A percentile compares a stretch with the other conserved stretches of the same genome.
Conservation (phyloP, 2,113 vertebrate genomes). For the Prochilodus magdalenae region DNA sequence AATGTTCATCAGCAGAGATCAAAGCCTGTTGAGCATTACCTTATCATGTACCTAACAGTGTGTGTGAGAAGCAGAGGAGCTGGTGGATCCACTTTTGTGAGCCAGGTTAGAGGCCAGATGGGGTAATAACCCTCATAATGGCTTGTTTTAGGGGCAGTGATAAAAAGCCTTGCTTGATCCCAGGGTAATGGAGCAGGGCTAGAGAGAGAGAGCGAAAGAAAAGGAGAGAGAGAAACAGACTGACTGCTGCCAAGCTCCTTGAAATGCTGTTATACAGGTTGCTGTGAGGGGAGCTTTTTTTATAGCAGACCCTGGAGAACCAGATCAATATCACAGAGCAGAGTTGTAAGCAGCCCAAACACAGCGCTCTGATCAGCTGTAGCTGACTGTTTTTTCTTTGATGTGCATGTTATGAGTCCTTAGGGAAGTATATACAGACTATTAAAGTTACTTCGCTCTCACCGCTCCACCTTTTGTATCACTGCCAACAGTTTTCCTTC, state of each 20-base stretch:
- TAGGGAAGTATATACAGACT: neutral
- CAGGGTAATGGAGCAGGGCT: conserved; percentile 17
- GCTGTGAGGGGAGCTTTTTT: conserved; percentile 10
- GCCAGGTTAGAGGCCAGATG: conserved; percentile 33
- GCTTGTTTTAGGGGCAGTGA: conserved; percentile 47
- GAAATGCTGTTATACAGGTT: conserved; percentile 39
- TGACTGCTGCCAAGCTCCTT: conserved; percentile 14
- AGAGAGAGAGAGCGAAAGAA: neutral
- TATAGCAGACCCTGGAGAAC: conserved; percentile 30
- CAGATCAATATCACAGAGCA: conserved; percentile 40
- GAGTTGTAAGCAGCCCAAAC: conserved; percentile 22
- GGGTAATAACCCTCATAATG: conserved; percentile 49
- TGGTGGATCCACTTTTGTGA: neutral
- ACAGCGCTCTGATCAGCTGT: neutral
- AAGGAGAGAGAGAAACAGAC: conserved; percentile 15
- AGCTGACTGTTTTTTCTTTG: neutral
- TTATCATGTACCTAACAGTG: neutral
- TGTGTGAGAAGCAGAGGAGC: neutral
- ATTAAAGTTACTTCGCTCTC: neutral
- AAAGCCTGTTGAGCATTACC: neutral
- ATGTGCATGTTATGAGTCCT: conserved; percentile 28
- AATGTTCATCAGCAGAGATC: neutral
- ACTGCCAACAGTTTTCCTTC: neutral
- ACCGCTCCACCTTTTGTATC: neutral
- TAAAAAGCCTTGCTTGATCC: conserved; percentile 44